Base-by-base conservation (phyloP, 2,888 invertebrate genomes). In the Ectobius pallidus region DNA sequence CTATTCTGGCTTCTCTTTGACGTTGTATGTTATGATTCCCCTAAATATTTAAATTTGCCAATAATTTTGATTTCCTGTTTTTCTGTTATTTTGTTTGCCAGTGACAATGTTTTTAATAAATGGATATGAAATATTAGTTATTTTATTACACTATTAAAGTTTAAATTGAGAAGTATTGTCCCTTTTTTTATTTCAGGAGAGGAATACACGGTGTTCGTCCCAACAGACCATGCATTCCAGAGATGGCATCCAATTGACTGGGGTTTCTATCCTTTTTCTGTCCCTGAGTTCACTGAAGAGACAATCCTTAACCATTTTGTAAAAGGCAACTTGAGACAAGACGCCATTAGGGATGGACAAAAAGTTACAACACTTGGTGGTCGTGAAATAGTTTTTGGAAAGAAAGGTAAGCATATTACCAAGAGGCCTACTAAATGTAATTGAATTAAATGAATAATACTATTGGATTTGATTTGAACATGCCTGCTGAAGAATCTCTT, bases 221-320 rank as follows among this genome's bases (percentile, higher is more conserved):
- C 90, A 69, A 87, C 87, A 71, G 89, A 89, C 80, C 87, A 87
- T 80, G 89, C 89, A 73, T 89, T 90, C 79, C 89, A 89, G 79
- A 83, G 88, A 75, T 89, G 89, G 89, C 89, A 89, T 81, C 89
- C 90, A 71, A 89, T 89, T 77, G 89, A 89, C 81, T 89, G 89
- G 89, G 90, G 89, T 61, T 90, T 90, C 83, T 89, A 89, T 81
- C 89, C 89, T 3, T 90, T 90, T 80, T 87, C 88, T 77, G 89
- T 89, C 67, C 87, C 87, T 46, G 88, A 89, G 78, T 89, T 89
- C 80, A 88, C 89, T 16, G 88, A 88, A 79, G 86, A 84, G 78
- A 84, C 89, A 71, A 85, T 89, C 78, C 83, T 86, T 76, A 89
- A 89, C 81, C 89, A 89, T 79, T 88, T 89, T 79, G 82, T 89